Base-by-base conservation (phyloP, 2,888 invertebrate genomes). In the Pyrochroa serraticornis region DNA sequence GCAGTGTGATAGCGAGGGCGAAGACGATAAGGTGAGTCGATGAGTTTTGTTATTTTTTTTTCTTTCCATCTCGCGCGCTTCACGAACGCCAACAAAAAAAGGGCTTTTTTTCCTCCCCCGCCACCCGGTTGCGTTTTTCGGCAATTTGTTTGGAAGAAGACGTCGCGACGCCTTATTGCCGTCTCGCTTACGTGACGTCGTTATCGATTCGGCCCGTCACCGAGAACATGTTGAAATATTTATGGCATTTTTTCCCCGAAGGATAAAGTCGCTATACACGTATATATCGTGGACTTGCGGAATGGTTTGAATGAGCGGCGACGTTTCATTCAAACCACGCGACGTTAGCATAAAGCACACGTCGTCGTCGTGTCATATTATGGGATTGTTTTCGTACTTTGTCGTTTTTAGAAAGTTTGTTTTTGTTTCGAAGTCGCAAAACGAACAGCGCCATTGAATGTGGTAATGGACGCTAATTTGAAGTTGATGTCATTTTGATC, bases 1-100 rank as follows among this genome's bases (percentile, higher is more conserved):
- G 70, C 87, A 93, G 92, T 93, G 92, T 92, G 92, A 92, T 92
- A 93, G 91, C 86, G 91, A 91, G 86, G 91, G 90, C 83, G 91
- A 91, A 83, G 92, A 92, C 83, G 92, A 91, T 84, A 92, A 92
- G 92, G 92, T 90, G 84, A 86, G 89, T 59, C 33, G 12, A 22
- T 53, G 22, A 22, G 35, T 42, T 56, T 36, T 46, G 35, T 30
- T 44, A 50, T 33, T 41, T 38, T n/a, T 22, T 52, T 45, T 50
- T 30, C 35, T 42, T 49, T 42, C 2, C 5, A 2, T 22, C 22
- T 2, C 22, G 22, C 22, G 5, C 22, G 22, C 22, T 22, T 10
- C 35, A 6, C 35, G 35, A 35, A 33, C 34, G 9, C 35, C n/a
- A 12, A 35, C 30, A 33, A 35, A 13, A 35, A 12, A 36, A 12